Conservation (phyloP, 2,888 invertebrate species). For the Rhopalosiphum nymphaeae region DNA sequence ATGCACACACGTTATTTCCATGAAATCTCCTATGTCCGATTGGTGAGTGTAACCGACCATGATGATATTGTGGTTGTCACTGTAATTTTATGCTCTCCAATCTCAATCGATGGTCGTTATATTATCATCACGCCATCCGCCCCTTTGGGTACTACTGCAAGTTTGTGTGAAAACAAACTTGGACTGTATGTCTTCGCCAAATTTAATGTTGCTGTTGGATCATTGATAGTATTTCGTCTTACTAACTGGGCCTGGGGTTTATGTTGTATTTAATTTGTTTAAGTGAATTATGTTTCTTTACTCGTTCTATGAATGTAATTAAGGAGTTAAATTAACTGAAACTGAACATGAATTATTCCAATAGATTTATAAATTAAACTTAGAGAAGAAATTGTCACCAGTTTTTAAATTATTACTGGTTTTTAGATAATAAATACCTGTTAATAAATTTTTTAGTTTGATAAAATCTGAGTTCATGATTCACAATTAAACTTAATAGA, state of each 20-base stretch:
- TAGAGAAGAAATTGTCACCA: background rate
- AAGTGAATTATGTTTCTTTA: background rate
- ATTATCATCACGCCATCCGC: background rate
- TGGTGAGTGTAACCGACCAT: conserved; percentile 38
- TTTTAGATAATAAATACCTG: background rate
- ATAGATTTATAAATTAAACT: background rate
- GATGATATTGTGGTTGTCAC: background rate
- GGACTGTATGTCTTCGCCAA: background rate
- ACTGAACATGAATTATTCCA: background rate
- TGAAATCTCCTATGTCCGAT: conserved; percentile 59
- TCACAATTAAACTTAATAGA: background rate
- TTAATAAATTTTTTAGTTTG: background rate
- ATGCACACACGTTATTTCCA: conserved; percentile 61
- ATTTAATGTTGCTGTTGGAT: background rate
- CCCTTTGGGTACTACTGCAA: background rate
- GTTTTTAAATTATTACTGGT: background rate
- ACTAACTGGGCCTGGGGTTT: background rate
- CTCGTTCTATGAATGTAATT: background rate
- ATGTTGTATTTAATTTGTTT: background rate
- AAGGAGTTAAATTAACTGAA: background rate
- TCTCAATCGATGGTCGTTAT: background rate
- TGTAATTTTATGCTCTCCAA: background rate
- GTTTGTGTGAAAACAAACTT: background rate
- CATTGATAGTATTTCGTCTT: background rate
- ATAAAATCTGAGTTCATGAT: background rate